Base-by-base conservation (phyloP, 2,888 invertebrate genomes). In the Pachymerium ferrugineum region DNA sequence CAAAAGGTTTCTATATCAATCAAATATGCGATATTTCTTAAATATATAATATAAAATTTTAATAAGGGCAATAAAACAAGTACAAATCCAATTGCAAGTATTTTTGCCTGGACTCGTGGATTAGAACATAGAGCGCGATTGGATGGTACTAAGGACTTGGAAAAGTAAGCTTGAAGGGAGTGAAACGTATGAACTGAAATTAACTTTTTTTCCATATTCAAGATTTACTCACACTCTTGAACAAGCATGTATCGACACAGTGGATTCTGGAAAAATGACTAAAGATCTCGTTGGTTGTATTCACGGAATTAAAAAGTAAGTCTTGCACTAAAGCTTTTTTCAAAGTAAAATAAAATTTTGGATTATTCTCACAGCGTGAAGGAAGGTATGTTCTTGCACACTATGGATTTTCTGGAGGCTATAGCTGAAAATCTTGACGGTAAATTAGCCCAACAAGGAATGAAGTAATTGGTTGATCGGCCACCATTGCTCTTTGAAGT, bases 71-170 rank as follows among this genome's bases (percentile, higher is more conserved):
- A 90, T 80, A 87, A 89, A 72, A 94, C 94, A 1, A 93, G 93
- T 76, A 94, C 94, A 74, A 94, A 94, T 84, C 93, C 94, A 10
- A 89, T 94, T 75, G 94, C 94, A 14, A 93, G 93, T 54, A 93
- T 94, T 80, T 94, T 91, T 84, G 94, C 94, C 10, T 94, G 94
- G 94, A 93, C 94, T 0, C 84, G 92, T 72, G 94, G 94, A 1
- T 85, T 94, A 69, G 86, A 88, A 72, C 94, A 94, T 81, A 86
- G 94, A 77, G 94, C 92, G 70, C 89, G 90, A 81, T 84, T 94
- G 47, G 94, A 94, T 80, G 84, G 85, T 77, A 94, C 90, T 33
- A 87, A 88, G 0, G 91, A 91, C 3, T 84, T 94, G 73, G 86
- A 84, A n/a, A 86, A 85, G 82, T 85, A 62, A 16, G 25, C 14